Evolutionary conservation across 2,888 invertebrate species (phyloP).

Genomic region (Microplitis deprimator): DNA sequence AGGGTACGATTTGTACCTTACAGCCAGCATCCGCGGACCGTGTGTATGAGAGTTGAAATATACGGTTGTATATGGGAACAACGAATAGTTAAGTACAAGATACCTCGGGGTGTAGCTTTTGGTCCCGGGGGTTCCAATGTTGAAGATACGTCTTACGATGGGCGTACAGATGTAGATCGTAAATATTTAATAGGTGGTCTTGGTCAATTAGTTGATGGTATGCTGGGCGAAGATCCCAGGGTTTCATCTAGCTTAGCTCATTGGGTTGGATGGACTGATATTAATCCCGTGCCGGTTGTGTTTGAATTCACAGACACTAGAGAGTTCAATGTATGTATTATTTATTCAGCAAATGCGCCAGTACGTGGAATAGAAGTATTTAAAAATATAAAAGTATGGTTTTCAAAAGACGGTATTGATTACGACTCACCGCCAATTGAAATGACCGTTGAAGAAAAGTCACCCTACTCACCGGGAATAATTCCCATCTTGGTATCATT

Average conservation of each 20-base stretch:
- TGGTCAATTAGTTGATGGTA: slow-evolving; percentile 87
- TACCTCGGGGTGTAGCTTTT: slow-evolving; percentile 78
- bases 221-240: slow-evolving; percentile 76
- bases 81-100: slow-evolving; percentile 78
- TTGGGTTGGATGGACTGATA: slow-evolving; percentile 92
- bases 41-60: slow-evolving; percentile 93
- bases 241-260: slow-evolving; percentile 63
- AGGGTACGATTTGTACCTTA: slow-evolving; percentile 91
- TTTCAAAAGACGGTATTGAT: slow-evolving; percentile 84
- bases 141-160: slow-evolving; percentile 87
- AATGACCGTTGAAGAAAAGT: slow-evolving; percentile 77
- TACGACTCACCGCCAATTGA: slow-evolving; percentile 78
- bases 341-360: slow-evolving; percentile 76
- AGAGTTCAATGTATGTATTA: slow-evolving; percentile 75
- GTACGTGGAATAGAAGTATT: slow-evolving; percentile 87
- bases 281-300: slow-evolving; percentile 80
- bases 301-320: slow-evolving; percentile 86
- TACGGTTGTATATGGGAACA: slow-evolving; percentile 88
- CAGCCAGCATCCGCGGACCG: slow-evolving; percentile 87
- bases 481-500: slow-evolving; percentile 82
- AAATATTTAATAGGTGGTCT: slow-evolving; percentile 79
- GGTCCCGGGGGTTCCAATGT: slow-evolving; percentile 78
- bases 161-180: slow-evolving; percentile 72
- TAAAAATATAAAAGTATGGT: slow-evolving; percentile 82
- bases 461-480: slow-evolving; percentile 72